Evolutionary conservation across 2,888 invertebrate species (phyloP).

Genomic region (Drosophila mercatorum): DNA sequence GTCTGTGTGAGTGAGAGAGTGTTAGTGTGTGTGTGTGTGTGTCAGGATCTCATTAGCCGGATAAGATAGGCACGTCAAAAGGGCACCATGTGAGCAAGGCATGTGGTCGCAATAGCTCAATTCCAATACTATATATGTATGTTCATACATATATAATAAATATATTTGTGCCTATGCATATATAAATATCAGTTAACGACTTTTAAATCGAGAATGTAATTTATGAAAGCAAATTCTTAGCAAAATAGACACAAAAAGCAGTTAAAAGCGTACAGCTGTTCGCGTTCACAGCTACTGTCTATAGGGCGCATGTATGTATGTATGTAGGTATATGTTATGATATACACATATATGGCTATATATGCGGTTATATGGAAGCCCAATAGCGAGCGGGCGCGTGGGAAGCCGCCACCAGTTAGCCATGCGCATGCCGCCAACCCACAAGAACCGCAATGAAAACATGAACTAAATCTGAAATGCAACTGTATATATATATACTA

Average conservation of each 20-base stretch:
- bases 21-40: slow-evolving; percentile 17
- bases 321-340: neutral
- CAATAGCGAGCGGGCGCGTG: slow-evolving; percentile 33
- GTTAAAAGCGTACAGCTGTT: slow-evolving; percentile 35
- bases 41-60: slow-evolving; percentile 65
- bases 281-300: slow-evolving; percentile 31
- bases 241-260: slow-evolving; percentile 3
- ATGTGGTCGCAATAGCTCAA: slow-evolving; percentile 28
- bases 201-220: slow-evolving; percentile 6
- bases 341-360: neutral
- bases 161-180: neutral
- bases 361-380: neutral
- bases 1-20: neutral
- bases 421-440: slow-evolving; percentile 43
- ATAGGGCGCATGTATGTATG: neutral
- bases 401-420: slow-evolving; percentile 50
- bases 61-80: slow-evolving; percentile 55
- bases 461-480: slow-evolving; percentile 9
- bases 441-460: slow-evolving; percentile 30
- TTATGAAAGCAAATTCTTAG: neutral
- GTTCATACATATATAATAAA: too few species aligned
- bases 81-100: slow-evolving; percentile 41
- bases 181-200: neutral
- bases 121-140: neutral
- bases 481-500: neutral